Percentiles rank a stretch among this genome's conserved stretches.
Conservation (phyloP, 2,888 invertebrate genomes). For the Monoplex corrugatus region DNA sequence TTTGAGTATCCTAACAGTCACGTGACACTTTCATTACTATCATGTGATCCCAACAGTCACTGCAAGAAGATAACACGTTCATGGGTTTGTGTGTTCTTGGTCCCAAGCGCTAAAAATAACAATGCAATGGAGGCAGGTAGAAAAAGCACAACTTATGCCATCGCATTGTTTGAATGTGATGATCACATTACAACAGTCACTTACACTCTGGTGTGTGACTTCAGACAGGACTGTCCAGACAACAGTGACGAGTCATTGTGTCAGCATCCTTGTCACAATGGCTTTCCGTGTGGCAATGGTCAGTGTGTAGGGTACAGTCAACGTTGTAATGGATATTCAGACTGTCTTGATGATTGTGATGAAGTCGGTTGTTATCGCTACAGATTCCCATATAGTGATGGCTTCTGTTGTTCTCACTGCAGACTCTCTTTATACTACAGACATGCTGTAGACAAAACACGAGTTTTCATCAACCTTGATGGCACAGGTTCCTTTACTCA, state of each 20-base stretch:
- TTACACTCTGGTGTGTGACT: background rate
- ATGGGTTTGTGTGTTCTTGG: too few relatives aligned
- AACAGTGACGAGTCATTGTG: constrained; percentile 1
- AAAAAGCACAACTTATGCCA: too few relatives aligned
- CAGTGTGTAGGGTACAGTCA: background rate
- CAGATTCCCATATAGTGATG: too few relatives aligned
- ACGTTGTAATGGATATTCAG: background rate
- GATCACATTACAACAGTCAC: background rate
- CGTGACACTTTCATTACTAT: background rate
- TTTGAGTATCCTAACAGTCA: background rate
- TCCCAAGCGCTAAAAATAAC: background rate
- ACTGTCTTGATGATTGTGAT: constrained; percentile 7
- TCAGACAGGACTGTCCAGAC: background rate
- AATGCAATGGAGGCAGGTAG: background rate
- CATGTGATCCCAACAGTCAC: background rate
- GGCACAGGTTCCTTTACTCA: background rate
- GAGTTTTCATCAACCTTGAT: background rate
- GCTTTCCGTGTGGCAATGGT: background rate
- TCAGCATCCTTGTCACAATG: background rate
- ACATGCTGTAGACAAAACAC: background rate
- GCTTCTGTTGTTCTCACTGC: too few relatives aligned
- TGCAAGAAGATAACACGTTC: background rate
- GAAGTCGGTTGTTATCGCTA: background rate
- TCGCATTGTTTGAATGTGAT: background rate
- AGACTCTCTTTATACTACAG: too few relatives aligned